These are phyloP conservation scores for Polypterus bichir DNA, from an alignment of 2,113 vertebrate species.

Conservation along the genomic window DNA sequence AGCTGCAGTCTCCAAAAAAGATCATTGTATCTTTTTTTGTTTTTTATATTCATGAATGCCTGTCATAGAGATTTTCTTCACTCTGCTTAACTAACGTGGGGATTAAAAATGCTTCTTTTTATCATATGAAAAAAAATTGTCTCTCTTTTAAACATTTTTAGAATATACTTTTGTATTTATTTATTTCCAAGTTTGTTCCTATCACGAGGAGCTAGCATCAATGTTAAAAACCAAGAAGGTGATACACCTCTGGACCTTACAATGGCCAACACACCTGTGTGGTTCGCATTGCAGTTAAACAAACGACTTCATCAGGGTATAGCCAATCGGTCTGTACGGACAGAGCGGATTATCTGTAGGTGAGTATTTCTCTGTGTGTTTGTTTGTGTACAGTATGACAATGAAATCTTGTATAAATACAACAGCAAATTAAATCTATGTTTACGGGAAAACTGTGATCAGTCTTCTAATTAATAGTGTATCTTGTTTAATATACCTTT, in stretches of 20 bases:
- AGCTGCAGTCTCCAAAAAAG: no score
- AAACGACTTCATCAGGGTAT: constrained; percentile 72
- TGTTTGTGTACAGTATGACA: no score
- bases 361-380: constrained; percentile 19
- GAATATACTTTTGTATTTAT: background rate
- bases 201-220: constrained; percentile 74
- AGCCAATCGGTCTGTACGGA: constrained; percentile 64
- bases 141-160: constrained; percentile 35
- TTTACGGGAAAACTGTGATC: no score
- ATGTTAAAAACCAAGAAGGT: constrained; percentile 73
- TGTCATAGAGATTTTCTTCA: background rate
- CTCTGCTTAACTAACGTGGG: background rate
- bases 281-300: constrained; percentile 81
- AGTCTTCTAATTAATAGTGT: no score
- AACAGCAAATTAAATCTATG: no score
- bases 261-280: constrained; percentile 62
- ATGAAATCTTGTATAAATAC: no score
- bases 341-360: constrained; percentile 78
- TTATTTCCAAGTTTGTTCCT: constrained; percentile 60
- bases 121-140: background rate
- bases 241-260: constrained; percentile 72
- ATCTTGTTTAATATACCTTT: no score
- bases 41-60: no score
- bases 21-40: no score
- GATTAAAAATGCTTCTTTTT: no score